These are phyloP conservation scores for Cryptus armator DNA, from an alignment of 2,888 invertebrate genomes.

Conservation along the genomic window DNA sequence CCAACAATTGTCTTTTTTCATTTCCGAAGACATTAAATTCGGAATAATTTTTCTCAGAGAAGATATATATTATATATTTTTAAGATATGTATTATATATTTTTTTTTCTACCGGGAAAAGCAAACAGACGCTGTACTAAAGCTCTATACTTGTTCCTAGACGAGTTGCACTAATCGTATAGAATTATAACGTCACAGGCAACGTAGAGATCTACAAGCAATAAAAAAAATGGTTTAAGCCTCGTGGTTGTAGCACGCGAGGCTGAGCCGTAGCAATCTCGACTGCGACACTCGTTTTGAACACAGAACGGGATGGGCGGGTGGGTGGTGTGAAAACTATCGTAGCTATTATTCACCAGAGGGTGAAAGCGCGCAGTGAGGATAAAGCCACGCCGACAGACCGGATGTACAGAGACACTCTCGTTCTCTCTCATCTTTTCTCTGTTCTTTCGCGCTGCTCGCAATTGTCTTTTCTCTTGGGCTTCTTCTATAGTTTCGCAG, in stretches of 20 bases:
- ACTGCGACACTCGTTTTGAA: conserved; percentile 17
- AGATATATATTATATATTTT: no score
- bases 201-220: conserved; percentile 24
- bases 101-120: no score
- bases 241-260: background rate
- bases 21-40: no score
- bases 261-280: conserved; percentile 31
- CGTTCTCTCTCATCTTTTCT: background rate
- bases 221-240: conserved; percentile 1
- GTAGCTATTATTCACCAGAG: conserved; percentile 25
- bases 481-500: conserved; percentile 27
- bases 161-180: conserved; percentile 6
- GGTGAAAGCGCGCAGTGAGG: background rate
- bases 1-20: no score
- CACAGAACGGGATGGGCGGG: no score
- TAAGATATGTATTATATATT: no score
- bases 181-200: conserved; percentile 10
- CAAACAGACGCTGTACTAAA: background rate
- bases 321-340: conserved; percentile 20
- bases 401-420: conserved; percentile 1
- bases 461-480: conserved; percentile 43
- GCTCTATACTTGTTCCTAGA: background rate
- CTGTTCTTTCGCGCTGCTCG: background rate
- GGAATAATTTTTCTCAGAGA: no score
- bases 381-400: conserved; percentile 23